Base-by-base conservation (phyloP, 2,113 vertebrate genomes). In the Ptilonorhynchus violaceus region DNA sequence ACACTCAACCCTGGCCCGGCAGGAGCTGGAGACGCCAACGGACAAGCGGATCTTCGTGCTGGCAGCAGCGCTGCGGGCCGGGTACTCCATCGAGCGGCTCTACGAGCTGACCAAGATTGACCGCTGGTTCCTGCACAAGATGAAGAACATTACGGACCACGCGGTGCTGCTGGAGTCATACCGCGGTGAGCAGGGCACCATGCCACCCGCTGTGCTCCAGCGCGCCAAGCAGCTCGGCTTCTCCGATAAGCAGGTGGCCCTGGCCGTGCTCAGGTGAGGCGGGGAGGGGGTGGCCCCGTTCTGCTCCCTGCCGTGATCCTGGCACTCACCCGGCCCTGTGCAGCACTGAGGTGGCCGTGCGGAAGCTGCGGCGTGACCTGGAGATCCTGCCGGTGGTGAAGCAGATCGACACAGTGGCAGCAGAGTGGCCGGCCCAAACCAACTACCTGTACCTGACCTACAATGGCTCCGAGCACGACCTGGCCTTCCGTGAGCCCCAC, bases 371-470 rank as follows among this genome's bases (percentile, higher is more conserved):
- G 7, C 98, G n/a, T 0, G 99, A 99, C 49, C 98, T 99, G 98
- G 98, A 98, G 88, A 99, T 99, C 93, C 97, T 99, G 62, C 99
- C 99, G 0, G 98, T 98, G 22, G 99, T 99, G 95, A 99, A 99
- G 96, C 99, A 99, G 98, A 99, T 99, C 0, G 99, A 99, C 92
- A 99, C 99, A 0, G 99, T 99, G 94, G 99, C 99, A 0, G 99
- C 99, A 0, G 99, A 99, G 85, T 99, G 99, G 99, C 99, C 99
- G 0, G 99, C 99, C 13, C 97, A 98, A 66, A 99, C 99, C 19
- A 99, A 99, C 96, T 99, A 99, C 97, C 97, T 99, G 62, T 99
- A 99, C 97, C 98, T 99, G 97, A 99, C 99, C 10, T 99, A 99
- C 96, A 98, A 99, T 1, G 99, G 99, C 41, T 98, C 89, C 0